Evolutionary conservation across 2,888 invertebrate species (phyloP), one percentile per base, ranked within the genome.

Genomic region (Trichopria drosophilae): DNA sequence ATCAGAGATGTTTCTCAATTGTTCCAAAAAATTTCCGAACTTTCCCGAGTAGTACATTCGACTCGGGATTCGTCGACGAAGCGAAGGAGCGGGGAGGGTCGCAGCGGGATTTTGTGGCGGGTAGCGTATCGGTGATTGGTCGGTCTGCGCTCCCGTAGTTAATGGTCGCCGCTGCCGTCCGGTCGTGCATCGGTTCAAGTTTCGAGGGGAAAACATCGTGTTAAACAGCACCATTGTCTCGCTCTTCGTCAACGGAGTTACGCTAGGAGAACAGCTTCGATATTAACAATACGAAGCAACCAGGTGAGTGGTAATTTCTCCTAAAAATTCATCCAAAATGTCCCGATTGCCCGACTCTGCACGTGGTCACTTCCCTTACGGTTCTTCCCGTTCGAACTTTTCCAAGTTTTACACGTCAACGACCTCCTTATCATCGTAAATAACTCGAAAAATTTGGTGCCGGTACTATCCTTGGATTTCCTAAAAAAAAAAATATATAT

Each of bases 171-270:
- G 61, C 57, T 65, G 64, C 58, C 57, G 64, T 66, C 58, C 65
- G 69, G 59, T 57, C 42, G 62, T 68, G 67, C 69, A 67, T 68
- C 66, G 67, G 66, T 68, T 66, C 60, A 61, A 66, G 61, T 68
- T 69, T 67, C 61, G 55, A 40, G 51, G 62, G 61, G 64, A 67
- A 69, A 69, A 70, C 64, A 64, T 58, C 60, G 60, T 63, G 64
- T 66, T 62, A 60, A 61, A 64, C 62, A 65, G 64, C 60, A 60
- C 64, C 64, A 64, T 69, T 62, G 68, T 66, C 60, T 55, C 61
- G 55, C 61, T 60, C 63, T 58, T 63, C 60, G 60, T 67, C 63
- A 61, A 46, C 57, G 45, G 48, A 54, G 56, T 53, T 46, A 51
- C 41, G 46, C 47, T 42, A 53, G 44, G 51, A 40, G 37, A 44